Percentiles rank a stretch among this genome's conserved stretches.
Conservation (phyloP, 2,888 invertebrate species). For the Macaria liturata region DNA sequence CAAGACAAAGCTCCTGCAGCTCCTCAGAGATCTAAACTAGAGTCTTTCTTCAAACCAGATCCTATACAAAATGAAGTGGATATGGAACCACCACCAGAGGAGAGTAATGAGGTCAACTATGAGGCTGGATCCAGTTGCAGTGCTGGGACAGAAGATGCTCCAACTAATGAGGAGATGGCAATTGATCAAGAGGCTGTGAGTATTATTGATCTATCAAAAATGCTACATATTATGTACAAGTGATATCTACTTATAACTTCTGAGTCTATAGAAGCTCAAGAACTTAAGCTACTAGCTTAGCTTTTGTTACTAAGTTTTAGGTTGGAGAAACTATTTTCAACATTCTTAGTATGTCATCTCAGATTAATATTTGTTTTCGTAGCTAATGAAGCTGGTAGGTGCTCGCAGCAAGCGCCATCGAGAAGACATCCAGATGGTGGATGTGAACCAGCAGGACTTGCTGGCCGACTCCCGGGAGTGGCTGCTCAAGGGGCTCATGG, state of each 20-base stretch:
- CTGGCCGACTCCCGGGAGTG: slow-evolving; percentile 91
- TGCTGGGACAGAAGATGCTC: slow-evolving; percentile 37
- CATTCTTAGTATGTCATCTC: too few relatives aligned
- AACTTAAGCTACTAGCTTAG: too few relatives aligned
- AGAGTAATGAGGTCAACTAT: slow-evolving; percentile 28
- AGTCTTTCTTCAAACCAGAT: slow-evolving; percentile 68
- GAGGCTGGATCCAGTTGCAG: slow-evolving; percentile 39
- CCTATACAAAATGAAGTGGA: slow-evolving; percentile 36
- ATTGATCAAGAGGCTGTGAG: slow-evolving; percentile 77
- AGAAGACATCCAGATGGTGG: slow-evolving; percentile 89
- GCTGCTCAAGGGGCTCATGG: slow-evolving; percentile 91
- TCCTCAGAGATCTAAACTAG: slow-evolving; percentile 51
- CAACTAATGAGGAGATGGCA: slow-evolving; percentile 41
- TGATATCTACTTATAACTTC: too few relatives aligned
- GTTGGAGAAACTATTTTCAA: too few relatives aligned
- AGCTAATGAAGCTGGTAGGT: slow-evolving; percentile 88
- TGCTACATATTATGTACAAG: too few relatives aligned
- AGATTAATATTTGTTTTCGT: slow-evolving; percentile 10
- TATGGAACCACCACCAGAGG: slow-evolving; percentile 35
- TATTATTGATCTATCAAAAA: slow-evolving; percentile 21
- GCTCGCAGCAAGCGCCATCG: slow-evolving; percentile 84
- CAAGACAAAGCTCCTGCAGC: slow-evolving; percentile 16
- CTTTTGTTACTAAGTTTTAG: too few relatives aligned
- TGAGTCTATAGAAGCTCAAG: too few relatives aligned
- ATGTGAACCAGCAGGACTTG: slow-evolving; percentile 92